Percentiles rank a stretch among this genome's conserved stretches.
Conservation (phyloP, 37 sponge, comb jelly and placozoan genomes). For the Oscarella lobularis region DNA sequence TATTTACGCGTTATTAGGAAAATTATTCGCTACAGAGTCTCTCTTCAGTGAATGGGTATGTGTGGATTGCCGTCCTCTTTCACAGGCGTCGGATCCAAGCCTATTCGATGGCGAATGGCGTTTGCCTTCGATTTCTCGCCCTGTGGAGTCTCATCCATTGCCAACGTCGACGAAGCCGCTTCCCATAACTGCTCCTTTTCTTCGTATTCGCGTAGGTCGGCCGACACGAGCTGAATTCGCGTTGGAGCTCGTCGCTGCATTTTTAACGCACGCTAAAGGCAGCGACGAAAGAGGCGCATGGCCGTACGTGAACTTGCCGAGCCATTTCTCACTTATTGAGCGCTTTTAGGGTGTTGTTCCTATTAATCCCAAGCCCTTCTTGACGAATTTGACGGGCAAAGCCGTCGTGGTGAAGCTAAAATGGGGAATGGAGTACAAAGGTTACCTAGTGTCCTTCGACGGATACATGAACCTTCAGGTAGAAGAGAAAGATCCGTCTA, state of each 20-base stretch:
- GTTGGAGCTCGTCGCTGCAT: not conserved
- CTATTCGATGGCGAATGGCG: not conserved
- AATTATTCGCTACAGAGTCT: no score
- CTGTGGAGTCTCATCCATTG: not conserved
- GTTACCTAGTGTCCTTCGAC: constrained; percentile 90
- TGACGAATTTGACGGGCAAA: constrained; percentile 92
- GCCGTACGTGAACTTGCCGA: not conserved
- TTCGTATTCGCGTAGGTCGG: not conserved
- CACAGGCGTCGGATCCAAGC: not conserved
- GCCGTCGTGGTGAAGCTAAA: constrained; percentile 95
- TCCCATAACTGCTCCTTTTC: not conserved
- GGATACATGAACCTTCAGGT: constrained; percentile 94
- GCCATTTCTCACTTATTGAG: no score
- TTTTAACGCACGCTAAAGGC: not conserved
- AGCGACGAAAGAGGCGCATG: not conserved
- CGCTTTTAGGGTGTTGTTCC: no score
- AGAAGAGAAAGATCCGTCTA: not conserved
- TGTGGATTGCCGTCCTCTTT: not conserved
- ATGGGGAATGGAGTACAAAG: constrained; percentile 99
- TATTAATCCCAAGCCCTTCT: constrained; percentile 95
- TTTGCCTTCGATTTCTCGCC: not conserved
- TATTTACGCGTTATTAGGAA: no score
- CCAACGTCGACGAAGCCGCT: not conserved
- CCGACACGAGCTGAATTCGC: not conserved
- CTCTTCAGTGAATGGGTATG: no score